Percentiles rank a stretch among this genome's conserved stretches.
These are phyloP conservation scores for Syrrhaptes paradoxus DNA, from an alignment of 2,113 vertebrate species.

Conservation along the genomic window DNA sequence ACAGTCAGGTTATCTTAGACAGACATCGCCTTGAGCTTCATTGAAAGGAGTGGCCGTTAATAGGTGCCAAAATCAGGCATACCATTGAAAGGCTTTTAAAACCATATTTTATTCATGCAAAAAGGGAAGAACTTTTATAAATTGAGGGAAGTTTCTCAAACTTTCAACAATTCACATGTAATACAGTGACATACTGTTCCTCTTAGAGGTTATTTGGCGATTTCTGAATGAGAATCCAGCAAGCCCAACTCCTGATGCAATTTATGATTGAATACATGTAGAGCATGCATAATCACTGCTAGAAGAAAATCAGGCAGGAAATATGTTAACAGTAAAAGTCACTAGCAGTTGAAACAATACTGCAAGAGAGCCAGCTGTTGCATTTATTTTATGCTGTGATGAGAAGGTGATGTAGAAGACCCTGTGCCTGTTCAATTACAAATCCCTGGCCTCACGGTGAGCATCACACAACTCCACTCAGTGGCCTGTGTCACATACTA, in stretches of 20 bases:
- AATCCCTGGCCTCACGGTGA: fast-evolving
- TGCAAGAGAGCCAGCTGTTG: neutral
- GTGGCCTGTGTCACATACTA: fast-evolving
- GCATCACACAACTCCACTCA: fast-evolving
- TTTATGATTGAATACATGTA: fast-evolving
- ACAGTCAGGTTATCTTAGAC: neutral
- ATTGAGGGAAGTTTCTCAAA: neutral
- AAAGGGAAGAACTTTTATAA: neutral
- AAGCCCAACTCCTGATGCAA: neutral
- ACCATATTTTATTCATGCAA: fast-evolving
- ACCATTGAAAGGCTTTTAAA: neutral
- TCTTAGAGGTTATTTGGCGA: neutral
- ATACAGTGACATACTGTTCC: neutral
- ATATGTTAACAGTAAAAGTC: neutral
- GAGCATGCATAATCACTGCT: neutral
- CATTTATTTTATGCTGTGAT: too few species aligned
- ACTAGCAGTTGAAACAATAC: neutral
- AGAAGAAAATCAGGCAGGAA: neutral
- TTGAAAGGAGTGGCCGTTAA: neutral
- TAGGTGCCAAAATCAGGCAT: fast-evolving
- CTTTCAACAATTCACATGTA: neutral
- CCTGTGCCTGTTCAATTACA: fast-evolving
- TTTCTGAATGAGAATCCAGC: neutral
- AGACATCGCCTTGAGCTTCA: neutral
- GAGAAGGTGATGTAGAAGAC: neutral